Percentiles rank a stretch among this genome's conserved stretches.
These are phyloP conservation scores for Martes martes DNA, from an alignment of 2,113 vertebrate genomes.

Conservation along the genomic window DNA sequence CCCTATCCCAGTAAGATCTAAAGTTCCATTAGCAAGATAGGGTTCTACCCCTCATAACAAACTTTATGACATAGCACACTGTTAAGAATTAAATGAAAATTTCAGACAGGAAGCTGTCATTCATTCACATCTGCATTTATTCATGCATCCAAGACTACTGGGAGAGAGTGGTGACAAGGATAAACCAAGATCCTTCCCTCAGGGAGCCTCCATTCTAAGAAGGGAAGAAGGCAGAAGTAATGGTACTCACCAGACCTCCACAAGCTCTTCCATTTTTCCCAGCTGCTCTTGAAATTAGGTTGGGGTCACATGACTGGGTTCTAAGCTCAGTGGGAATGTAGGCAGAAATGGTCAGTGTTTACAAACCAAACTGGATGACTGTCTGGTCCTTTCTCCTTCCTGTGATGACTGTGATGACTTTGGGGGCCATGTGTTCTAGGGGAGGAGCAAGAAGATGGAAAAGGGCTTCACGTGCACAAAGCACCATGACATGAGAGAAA, in stretches of 20 bases:
- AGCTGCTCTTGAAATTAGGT: background rate
- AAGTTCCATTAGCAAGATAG: background rate
- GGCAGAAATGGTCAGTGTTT: background rate
- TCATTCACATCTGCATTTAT: background rate
- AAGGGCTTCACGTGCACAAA: background rate
- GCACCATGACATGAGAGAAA: background rate
- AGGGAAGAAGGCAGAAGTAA: background rate
- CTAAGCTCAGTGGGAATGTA: background rate
- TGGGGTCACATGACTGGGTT: background rate
- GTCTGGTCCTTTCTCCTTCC: background rate
- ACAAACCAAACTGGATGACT: background rate
- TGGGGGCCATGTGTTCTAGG: background rate
- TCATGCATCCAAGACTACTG: background rate
- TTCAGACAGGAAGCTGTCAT: background rate
- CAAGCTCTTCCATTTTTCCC: background rate
- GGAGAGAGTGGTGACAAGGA: background rate
- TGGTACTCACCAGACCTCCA: fast-evolving
- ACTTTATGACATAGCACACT: too few relatives aligned
- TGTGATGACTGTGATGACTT: background rate
- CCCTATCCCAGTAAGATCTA: background rate
- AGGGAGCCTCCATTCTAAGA: background rate
- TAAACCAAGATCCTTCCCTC: background rate
- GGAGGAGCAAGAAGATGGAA: background rate
- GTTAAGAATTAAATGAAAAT: background rate
- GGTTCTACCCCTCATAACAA: background rate